phyloP scores from a whole-genome alignment of 1,140 invertebrate genomes.

The Caligus rogercresseyi region DNA sequence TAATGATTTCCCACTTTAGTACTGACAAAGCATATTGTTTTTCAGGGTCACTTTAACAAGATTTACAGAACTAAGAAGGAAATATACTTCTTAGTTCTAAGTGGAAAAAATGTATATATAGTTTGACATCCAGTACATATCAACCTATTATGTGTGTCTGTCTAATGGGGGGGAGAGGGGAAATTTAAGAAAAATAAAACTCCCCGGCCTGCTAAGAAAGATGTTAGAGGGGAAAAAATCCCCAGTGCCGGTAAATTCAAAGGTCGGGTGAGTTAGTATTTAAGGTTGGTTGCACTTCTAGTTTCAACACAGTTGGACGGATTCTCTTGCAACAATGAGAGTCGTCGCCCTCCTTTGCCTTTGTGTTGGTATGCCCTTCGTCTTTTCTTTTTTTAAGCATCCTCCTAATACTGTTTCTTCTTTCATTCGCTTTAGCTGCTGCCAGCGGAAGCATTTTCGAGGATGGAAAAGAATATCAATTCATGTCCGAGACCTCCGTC shows the following conservation, averaged over 20 bases:
- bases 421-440: neutral
- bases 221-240: neutral
- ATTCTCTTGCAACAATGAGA: neutral
- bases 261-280: neutral
- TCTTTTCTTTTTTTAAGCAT: neutral
- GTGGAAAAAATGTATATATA: too few relatives aligned
- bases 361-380: neutral
- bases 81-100: too few relatives aligned
- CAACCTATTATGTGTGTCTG: too few relatives aligned
- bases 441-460: neutral
- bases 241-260: neutral
- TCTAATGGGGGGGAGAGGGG: too few relatives aligned
- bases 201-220: neutral
- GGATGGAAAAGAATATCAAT: conserved; percentile 13
- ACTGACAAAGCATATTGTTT: too few relatives aligned
- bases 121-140: too few relatives aligned
- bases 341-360: neutral
- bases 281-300: neutral
- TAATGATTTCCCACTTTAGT: too few relatives aligned
- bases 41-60: too few relatives aligned
- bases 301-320: neutral
- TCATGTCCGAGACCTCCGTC: neutral
- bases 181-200: too few relatives aligned
- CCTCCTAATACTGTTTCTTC: neutral
- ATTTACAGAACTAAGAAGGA: too few relatives aligned